phyloP scores from a whole-genome alignment of 2,888 invertebrate genomes.

The Nineta flava region DNA sequence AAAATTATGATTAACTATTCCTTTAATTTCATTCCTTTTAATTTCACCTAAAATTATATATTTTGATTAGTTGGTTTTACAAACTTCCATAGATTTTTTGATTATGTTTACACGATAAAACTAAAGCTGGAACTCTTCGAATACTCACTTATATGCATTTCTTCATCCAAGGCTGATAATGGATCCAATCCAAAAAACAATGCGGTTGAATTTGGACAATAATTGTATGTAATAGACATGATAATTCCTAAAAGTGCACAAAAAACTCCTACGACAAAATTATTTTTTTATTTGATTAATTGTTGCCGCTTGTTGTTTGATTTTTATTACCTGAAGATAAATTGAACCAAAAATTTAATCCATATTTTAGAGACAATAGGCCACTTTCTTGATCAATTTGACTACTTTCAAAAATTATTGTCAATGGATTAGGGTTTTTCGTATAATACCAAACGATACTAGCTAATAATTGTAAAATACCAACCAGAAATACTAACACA shows the following conservation, averaged over 20 bases:
- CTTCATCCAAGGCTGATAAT: slow-evolving; percentile 29
- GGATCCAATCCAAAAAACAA: slow-evolving; percentile 35
- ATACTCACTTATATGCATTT: slow-evolving; percentile 28
- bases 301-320: no score
- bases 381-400: slow-evolving; percentile 26
- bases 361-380: slow-evolving; percentile 25
- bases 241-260: slow-evolving; percentile 28
- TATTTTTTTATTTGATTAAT: no score
- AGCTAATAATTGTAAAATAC: slow-evolving; percentile 31
- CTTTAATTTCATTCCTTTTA: no score
- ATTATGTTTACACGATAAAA: no score
- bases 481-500: slow-evolving; percentile 30
- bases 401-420: slow-evolving; percentile 33
- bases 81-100: no score
- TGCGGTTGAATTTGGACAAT: slow-evolving; percentile 28
- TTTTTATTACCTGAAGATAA: slow-evolving; percentile 27
- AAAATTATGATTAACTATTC: no score
- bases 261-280: slow-evolving; percentile 26
- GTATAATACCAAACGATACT: slow-evolving; percentile 33
- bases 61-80: no score
- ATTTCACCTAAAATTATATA: no score
- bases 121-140: no score
- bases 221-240: slow-evolving; percentile 28
- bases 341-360: slow-evolving; percentile 34
- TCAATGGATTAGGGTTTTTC: slow-evolving; percentile 31